Percentiles rank a stretch among this genome's conserved stretches.
Evolutionary conservation across 2,888 invertebrate genomes (phyloP).

Genomic region (Zaprionus obscuricornis): DNA sequence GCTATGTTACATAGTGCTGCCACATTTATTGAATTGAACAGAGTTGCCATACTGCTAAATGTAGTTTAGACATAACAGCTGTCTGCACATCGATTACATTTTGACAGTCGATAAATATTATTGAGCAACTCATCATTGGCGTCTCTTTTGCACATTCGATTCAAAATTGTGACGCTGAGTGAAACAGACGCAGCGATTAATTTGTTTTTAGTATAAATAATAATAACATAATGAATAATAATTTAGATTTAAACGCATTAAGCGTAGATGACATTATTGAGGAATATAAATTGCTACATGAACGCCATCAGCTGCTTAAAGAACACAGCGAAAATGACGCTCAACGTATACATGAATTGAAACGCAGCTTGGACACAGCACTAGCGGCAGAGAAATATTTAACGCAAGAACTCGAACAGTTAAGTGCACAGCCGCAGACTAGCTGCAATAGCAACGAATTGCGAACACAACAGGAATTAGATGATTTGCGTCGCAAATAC

Average conservation of each 20-base stretch:
- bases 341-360: slow-evolving; percentile 81
- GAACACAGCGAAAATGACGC: slow-evolving; percentile 71
- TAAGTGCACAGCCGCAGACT: slow-evolving; percentile 42
- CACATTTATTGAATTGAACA: no score
- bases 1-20: no score
- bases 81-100: no score
- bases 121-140: slow-evolving; percentile 18
- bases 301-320: slow-evolving; percentile 68
- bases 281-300: slow-evolving; percentile 76
- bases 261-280: slow-evolving; percentile 79
- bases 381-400: slow-evolving; percentile 78
- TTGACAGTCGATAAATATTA: no score
- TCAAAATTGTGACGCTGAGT: slow-evolving; percentile 33
- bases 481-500: slow-evolving; percentile 65
- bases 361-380: slow-evolving; percentile 79
- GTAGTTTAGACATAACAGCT: no score
- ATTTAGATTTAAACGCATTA: slow-evolving; percentile 62
- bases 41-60: no score
- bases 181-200: neutral
- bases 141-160: slow-evolving; percentile 37
- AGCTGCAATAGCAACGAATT: slow-evolving; percentile 18
- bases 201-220: neutral
- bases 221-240: slow-evolving; percentile 66
- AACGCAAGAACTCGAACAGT: slow-evolving; percentile 79
- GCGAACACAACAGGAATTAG: slow-evolving; percentile 57